Conservation (phyloP, 1,140 invertebrate species). For the Saxidomus purpurata region DNA sequence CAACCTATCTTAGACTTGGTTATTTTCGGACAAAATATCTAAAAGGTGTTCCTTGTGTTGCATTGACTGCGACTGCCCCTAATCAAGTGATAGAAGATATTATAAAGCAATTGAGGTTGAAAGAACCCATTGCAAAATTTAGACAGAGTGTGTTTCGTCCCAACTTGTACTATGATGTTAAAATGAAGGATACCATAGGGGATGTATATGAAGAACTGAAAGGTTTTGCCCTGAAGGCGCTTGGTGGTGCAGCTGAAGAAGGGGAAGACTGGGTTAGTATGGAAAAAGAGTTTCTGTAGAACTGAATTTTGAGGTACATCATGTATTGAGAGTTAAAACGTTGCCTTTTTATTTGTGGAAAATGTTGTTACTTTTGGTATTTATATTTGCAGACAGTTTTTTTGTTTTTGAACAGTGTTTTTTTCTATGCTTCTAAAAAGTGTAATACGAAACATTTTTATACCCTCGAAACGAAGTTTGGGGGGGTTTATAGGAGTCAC, state of each 20-base stretch:
- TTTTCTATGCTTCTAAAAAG: too few species aligned
- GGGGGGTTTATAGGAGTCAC: too few species aligned
- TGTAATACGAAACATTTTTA: too few species aligned
- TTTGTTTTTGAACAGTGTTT: too few species aligned
- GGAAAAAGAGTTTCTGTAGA: neutral
- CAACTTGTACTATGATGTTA: conserved; percentile 91
- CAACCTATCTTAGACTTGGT: conserved; percentile 96
- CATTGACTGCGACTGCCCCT: conserved; percentile 97
- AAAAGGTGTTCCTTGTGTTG: conserved; percentile 87
- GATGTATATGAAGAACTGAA: conserved; percentile 93
- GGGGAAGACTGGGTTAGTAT: conserved; percentile 79
- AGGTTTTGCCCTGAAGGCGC: conserved; percentile 88
- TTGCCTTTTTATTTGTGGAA: too few species aligned
- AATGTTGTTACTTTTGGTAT: too few species aligned
- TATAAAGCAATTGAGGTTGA: conserved; percentile 87
- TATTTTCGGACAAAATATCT: conserved; percentile 91
- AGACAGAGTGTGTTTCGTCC: conserved; percentile 90
- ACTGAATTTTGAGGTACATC: too few species aligned
- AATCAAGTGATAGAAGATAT: conserved; percentile 89
- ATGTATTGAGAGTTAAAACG: too few species aligned
- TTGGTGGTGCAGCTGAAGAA: conserved; percentile 75
- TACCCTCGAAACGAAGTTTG: too few species aligned
- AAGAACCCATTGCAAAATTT: conserved; percentile 88
- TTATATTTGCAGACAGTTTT: too few species aligned
- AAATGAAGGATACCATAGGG: conserved; percentile 93